Percentiles rank a stretch among this genome's conserved stretches.
Evolutionary conservation across 2,888 invertebrate genomes (phyloP).

Genomic region (Melanotus villosus): DNA sequence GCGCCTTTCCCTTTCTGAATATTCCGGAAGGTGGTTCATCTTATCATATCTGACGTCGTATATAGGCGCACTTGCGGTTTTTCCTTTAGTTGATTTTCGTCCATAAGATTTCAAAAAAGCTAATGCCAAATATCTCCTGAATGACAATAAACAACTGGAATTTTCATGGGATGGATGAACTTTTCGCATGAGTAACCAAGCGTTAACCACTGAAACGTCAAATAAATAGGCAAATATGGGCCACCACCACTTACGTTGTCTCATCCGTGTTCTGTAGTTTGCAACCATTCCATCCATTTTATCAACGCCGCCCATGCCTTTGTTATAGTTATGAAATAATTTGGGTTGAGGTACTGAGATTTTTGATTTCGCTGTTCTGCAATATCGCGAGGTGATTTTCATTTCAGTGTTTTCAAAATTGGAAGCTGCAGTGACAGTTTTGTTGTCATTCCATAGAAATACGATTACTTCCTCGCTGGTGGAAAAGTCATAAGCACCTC

Average conservation of each 20-base stretch:
- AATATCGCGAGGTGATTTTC: not conserved
- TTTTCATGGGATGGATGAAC: too few relatives aligned
- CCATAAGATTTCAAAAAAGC: not conserved
- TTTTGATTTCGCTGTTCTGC: not conserved
- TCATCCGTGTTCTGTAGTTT: not conserved
- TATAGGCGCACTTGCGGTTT: too few relatives aligned
- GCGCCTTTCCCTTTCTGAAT: too few relatives aligned
- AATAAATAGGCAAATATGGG: not conserved
- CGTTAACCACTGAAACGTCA: not conserved
- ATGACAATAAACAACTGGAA: not conserved
- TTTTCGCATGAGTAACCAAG: too few relatives aligned
- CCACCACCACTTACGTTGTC: too few relatives aligned
- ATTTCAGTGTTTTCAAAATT: not conserved
- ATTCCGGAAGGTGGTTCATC: conserved; percentile 17
- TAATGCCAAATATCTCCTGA: conserved; percentile 22
- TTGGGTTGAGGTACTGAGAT: too few relatives aligned
- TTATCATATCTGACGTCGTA: conserved; percentile 21
- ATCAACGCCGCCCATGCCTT: too few relatives aligned
- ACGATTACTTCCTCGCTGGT: not conserved
- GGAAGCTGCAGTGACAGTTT: too few relatives aligned
- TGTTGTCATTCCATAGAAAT: too few relatives aligned
- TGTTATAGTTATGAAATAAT: not conserved
- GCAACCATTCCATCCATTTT: not conserved
- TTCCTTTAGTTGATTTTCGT: too few relatives aligned
- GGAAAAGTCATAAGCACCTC: not conserved